Percentiles rank a stretch among this genome's conserved stretches.
These are phyloP conservation scores for Pollenia labialis DNA, from an alignment of 2,888 invertebrate species.

Conservation along the genomic window DNA sequence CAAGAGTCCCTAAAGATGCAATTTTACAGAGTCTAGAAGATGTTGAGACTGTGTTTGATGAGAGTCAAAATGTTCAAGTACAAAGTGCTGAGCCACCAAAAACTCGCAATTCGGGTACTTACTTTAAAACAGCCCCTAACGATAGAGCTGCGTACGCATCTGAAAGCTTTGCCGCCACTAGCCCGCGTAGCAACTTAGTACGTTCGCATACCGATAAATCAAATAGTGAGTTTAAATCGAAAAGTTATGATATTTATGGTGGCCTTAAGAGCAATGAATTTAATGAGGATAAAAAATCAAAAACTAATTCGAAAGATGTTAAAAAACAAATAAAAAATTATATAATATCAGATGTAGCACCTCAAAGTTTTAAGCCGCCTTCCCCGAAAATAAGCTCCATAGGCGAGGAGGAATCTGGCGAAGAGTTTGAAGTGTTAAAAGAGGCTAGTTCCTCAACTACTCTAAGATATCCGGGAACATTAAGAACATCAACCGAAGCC, in stretches of 20 bases:
- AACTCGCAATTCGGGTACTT: constrained; percentile 54
- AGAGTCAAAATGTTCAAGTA: constrained; percentile 79
- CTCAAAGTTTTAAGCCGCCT: constrained; percentile 84
- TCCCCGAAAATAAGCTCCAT: constrained; percentile 73
- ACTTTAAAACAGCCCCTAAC: constrained; percentile 71
- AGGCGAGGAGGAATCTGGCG: background rate
- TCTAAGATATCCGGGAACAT: constrained; percentile 70
- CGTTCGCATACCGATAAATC: constrained; percentile 75
- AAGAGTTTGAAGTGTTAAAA: constrained; percentile 58
- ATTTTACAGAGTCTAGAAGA: constrained; percentile 74
- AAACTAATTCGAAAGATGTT: constrained; percentile 50
- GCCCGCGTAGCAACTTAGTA: constrained; percentile 75
- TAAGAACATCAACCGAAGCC: constrained; percentile 74
- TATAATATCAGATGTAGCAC: constrained; percentile 82
- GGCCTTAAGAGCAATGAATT: constrained; percentile 64
- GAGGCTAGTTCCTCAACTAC: constrained; percentile 72
- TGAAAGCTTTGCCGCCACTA: constrained; percentile 76
- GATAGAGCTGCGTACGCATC: constrained; percentile 75
- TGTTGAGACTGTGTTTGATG: constrained; percentile 79
- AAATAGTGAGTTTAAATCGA: constrained; percentile 41
- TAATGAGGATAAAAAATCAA: constrained; percentile 48
- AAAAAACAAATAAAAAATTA: constrained; percentile 80
- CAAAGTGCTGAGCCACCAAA: constrained; percentile 76
- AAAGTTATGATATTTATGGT: constrained; percentile 68
- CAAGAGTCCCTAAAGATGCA: constrained; percentile 66